A percentile compares a stretch with the other conserved stretches of the same genome.
Conservation (phyloP, 30 jellyfish, hydroid and myxozoan species). For the Aurelia sp. region DNA sequence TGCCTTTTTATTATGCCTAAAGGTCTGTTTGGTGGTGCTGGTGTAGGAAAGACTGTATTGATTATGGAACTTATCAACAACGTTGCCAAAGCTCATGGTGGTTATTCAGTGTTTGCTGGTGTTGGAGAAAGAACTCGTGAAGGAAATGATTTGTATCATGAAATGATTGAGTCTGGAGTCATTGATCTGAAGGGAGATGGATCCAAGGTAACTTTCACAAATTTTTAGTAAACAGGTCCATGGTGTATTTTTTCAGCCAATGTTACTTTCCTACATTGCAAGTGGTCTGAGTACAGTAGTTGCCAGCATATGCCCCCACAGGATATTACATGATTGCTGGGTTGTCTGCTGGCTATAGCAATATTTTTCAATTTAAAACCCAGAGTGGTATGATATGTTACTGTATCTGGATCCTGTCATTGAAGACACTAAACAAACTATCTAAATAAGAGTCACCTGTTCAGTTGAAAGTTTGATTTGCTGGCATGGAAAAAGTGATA, state of each 20-base stretch:
- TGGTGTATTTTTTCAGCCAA: too few relatives aligned
- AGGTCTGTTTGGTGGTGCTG: constrained; percentile 99
- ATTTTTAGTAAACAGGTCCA: not conserved
- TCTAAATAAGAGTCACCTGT: too few relatives aligned
- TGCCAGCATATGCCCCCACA: constrained; percentile 47
- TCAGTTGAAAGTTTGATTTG: too few relatives aligned
- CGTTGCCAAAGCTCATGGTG: constrained; percentile 99
- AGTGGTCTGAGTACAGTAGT: not conserved
- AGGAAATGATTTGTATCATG: constrained; percentile 99
- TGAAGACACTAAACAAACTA: not conserved
- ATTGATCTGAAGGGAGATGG: constrained; percentile 93
- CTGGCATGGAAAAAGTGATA: too few relatives aligned
- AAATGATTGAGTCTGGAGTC: constrained; percentile 99
- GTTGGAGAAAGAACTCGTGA: constrained; percentile 99
- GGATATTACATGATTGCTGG: constrained; percentile 49
- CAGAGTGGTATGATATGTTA: constrained; percentile 1
- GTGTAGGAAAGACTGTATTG: constrained; percentile 99
- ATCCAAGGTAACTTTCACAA: constrained; percentile 76
- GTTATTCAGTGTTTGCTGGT: constrained; percentile 99
- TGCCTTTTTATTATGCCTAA: not conserved
- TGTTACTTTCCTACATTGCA: too few relatives aligned
- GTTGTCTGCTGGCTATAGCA: constrained; percentile 47
- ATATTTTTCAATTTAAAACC: constrained; percentile 34
- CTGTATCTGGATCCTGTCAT: constrained; percentile 42
- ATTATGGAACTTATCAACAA: constrained; percentile 99